phyloP scores from a whole-genome alignment of 2,888 invertebrate species.

The Scaptodrosophila latifasciaeformis region DNA sequence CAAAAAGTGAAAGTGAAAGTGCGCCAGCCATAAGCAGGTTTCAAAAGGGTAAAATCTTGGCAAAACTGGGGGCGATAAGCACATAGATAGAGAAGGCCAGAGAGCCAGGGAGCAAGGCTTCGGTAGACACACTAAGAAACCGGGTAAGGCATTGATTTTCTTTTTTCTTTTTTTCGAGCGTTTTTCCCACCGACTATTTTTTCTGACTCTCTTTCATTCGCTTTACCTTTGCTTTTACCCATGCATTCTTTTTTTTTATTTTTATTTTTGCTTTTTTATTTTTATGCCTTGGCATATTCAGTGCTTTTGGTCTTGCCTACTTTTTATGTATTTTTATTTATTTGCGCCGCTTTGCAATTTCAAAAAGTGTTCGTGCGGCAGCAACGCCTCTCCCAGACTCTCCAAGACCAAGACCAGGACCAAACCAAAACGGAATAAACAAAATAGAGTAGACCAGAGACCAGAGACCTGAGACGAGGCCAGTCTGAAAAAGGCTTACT shows the following conservation, averaged over 20 bases:
- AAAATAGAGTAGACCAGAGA: no score
- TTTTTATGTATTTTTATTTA: constrained; percentile 67
- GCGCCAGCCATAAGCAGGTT: constrained; percentile 17
- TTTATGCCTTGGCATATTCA: constrained; percentile 26
- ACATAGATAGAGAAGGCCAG: constrained; percentile 2
- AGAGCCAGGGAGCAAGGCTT: constrained; percentile 19
- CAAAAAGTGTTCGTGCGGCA: constrained; percentile 59
- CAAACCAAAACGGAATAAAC: background rate
- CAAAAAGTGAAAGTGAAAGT: constrained; percentile 35
- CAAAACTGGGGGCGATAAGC: constrained; percentile 25
- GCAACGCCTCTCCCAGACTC: background rate
- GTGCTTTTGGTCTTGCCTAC: constrained; percentile 51
- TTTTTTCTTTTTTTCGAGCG: constrained; percentile 14
- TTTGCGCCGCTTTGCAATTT: constrained; percentile 69
- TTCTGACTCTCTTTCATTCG: constrained; percentile 2
- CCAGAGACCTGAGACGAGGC: background rate
- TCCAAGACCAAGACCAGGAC: background rate
- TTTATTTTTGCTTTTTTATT: constrained; percentile 59
- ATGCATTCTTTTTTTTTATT: constrained; percentile 61
- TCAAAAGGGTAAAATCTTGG: no score
- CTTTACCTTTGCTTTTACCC: constrained; percentile 43
- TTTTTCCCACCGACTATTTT: constrained; percentile 21
- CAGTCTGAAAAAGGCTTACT: constrained; percentile 5
- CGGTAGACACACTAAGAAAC: no score
- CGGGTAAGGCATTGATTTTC: constrained; percentile 62